Evolutionary conservation across 1,140 invertebrate species (phyloP).

Genomic region (Andrena cerasifolii): DNA sequence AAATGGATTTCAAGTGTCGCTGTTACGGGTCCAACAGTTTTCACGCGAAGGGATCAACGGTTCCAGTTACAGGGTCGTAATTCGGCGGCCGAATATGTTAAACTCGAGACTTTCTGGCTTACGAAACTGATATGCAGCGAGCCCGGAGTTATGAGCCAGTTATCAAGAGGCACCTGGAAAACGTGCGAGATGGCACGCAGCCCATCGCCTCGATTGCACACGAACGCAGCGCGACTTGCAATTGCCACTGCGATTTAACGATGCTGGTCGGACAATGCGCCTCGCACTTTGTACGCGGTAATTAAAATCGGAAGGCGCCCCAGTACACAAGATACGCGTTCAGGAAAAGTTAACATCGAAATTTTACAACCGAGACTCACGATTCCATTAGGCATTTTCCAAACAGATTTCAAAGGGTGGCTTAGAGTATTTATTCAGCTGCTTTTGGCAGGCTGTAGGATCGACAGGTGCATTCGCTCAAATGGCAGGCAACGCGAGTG

Average conservation of each 20-base stretch:
- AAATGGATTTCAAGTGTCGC: too few species aligned
- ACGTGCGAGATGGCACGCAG: conserved; percentile 70
- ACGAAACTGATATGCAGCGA: conserved; percentile 27
- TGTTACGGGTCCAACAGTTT: too few species aligned
- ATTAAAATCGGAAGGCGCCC: background rate
- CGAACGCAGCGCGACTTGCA: conserved; percentile 4
- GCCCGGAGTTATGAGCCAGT: conserved; percentile 14
- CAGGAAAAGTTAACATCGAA: too few species aligned
- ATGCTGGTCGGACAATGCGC: conserved; percentile 18
- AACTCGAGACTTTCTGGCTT: background rate
- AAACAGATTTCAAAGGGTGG: too few species aligned
- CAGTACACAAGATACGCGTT: background rate
- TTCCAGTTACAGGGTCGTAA: conserved; percentile 13
- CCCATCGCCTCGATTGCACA: conserved; percentile 37
- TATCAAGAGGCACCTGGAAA: conserved; percentile 58
- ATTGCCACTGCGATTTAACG: conserved; percentile 22
- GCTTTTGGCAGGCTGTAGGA: too few species aligned
- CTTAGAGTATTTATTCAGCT: too few species aligned
- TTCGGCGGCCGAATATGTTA: conserved; percentile 7
- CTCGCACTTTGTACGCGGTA: background rate
- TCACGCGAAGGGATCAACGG: too few species aligned
- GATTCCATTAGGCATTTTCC: too few species aligned
- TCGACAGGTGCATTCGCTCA: background rate
- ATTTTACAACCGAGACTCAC: too few species aligned
- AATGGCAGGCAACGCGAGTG: background rate